Evolutionary conservation across 1,140 invertebrate species (phyloP), one percentile per base, ranked within the genome.

Genomic region (Drosophila willistoni): DNA sequence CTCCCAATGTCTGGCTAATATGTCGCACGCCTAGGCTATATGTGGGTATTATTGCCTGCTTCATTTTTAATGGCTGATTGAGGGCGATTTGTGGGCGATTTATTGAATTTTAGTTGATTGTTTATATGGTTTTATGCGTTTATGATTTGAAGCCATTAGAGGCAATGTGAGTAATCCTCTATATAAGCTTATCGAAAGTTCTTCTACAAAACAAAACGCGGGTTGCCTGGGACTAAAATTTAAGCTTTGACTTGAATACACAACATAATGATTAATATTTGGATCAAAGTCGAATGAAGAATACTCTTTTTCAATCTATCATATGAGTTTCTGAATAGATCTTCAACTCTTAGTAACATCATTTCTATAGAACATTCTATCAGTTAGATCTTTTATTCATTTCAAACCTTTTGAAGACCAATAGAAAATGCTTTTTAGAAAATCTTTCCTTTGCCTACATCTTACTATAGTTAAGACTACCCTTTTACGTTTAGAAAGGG

Each of bases 41-140:
- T 47, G 29, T 29, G 29, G 29, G 7, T 44, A 44, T 44, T 44
- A 44, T 44, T 14, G 34, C 34, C 34, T 36, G 34, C 34, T 36
- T 36, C 36, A 39, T 39, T 39, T 39, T 39, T 13, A 39, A 13
- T 39, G 6, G 44, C 44, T 17, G 7, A 51, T 51, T 51, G 44
- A 22, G 17, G 17, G 17, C 65, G 65, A 68, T 72, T 62, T 56
- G 70, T 59, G 19, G 42, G 47, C 57, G 57, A 68, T 71, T 71
- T 68, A 33, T 36, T 51, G 44, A 36, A 36, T 55, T n/a, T 64
- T 22, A 54, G 62, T 33, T 34, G 42, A 68, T 68, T 54, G 64
- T 29, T 12, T 47, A 39, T 57, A 62, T 57, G 57, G 29, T 34
- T 68, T 68, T 57, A 75, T 75, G 56, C 36, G 62, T 74, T 74